Conservation (phyloP, 2,797 vertebrate genomes). For the Emydoidea blandingii region DNA sequence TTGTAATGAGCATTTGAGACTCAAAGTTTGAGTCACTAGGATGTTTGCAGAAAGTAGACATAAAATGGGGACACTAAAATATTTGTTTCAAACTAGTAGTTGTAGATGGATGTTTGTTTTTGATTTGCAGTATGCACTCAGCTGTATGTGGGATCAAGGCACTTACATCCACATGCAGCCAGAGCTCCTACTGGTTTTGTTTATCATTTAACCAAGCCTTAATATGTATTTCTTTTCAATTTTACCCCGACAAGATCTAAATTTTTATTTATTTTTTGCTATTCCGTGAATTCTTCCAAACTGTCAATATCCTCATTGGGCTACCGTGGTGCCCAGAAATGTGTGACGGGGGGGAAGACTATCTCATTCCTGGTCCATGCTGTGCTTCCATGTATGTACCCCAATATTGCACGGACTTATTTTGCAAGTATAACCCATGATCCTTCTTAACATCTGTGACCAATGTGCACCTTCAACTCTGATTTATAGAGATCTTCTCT, state of each 20-base stretch:
- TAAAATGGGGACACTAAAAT: not conserved
- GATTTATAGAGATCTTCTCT: not conserved
- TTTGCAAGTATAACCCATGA: not conserved
- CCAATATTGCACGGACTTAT: not conserved
- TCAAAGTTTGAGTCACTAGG: not conserved
- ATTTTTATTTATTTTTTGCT: not conserved
- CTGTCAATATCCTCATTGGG: not conserved
- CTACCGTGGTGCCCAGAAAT: not conserved
- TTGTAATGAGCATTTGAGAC: not conserved
- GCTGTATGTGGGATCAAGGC: not conserved
- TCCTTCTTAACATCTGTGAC: not conserved
- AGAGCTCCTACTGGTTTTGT: not conserved
- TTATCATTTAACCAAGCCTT: not conserved
- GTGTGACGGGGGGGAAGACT: not conserved
- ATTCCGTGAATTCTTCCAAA: not conserved
- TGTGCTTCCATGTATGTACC: not conserved
- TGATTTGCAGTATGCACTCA: not conserved
- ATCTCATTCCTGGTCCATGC: not conserved
- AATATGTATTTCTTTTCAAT: not conserved
- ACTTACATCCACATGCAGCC: not conserved
- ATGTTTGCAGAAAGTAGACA: accelerated
- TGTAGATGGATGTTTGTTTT: not conserved
- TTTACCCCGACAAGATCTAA: not conserved
- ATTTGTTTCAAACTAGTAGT: not conserved
- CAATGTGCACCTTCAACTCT: not conserved